phyloP scores from a whole-genome alignment of 2,113 vertebrate species.

The Brachypteracias leptosomus region DNA sequence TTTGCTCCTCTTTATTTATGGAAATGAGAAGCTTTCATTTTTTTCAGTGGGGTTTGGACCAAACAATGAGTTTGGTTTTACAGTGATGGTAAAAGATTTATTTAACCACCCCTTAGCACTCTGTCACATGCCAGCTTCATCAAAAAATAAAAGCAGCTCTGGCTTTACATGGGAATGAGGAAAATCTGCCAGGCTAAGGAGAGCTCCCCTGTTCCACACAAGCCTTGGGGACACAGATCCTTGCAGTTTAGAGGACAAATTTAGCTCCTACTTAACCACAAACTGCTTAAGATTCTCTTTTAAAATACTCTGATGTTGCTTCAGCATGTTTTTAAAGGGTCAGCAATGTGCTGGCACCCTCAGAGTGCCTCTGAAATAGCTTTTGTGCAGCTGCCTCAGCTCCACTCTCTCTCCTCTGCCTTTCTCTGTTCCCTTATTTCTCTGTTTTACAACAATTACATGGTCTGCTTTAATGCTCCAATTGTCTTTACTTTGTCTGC shows the following conservation, averaged over 20 bases:
- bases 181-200: not conserved
- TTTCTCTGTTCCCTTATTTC: not conserved
- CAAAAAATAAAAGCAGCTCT: not conserved
- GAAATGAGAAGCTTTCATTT: not conserved
- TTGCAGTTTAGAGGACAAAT: slow-evolving; percentile 27
- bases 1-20: not conserved
- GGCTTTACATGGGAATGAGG: not conserved
- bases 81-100: not conserved
- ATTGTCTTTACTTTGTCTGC: not conserved
- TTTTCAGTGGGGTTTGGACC: not conserved
- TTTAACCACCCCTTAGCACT: not conserved
- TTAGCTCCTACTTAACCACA: slow-evolving; percentile 9
- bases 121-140: not conserved
- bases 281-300: slow-evolving; percentile 24
- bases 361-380: not conserved
- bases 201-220: not conserved
- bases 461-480: not conserved
- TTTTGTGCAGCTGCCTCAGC: slow-evolving; percentile 1
- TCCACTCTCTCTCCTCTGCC: not conserved
- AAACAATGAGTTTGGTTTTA: not conserved
- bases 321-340: not conserved
- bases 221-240: not conserved
- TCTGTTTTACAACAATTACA: not conserved
- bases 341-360: not conserved
- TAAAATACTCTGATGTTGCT: not conserved